A percentile compares a stretch with the other conserved stretches of the same genome.
These are phyloP conservation scores for Neosilurus hyrtlii DNA, from an alignment of 2,797 vertebrate species.

Conservation along the genomic window DNA sequence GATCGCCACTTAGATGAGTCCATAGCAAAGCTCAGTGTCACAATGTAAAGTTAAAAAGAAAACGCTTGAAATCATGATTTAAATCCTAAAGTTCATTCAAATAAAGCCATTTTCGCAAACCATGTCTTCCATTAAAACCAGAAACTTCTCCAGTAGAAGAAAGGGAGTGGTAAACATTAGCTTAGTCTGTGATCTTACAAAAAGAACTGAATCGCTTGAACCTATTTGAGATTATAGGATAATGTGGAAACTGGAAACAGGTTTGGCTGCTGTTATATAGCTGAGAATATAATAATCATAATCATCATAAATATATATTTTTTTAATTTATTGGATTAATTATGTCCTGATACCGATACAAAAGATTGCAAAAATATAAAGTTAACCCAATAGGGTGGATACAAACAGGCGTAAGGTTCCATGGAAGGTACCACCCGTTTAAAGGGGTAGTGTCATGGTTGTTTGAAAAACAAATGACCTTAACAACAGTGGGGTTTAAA, in stretches of 20 bases:
- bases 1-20: too few relatives aligned
- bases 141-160: not conserved
- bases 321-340: too few relatives aligned
- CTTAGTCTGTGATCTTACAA: slow-evolving; percentile 6
- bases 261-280: not conserved
- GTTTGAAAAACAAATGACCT: too few relatives aligned
- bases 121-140: not conserved
- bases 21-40: too few relatives aligned
- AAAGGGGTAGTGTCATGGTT: too few relatives aligned
- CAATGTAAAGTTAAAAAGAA: not conserved
- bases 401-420: too few relatives aligned
- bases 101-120: not conserved
- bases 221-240: not conserved
- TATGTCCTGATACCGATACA: too few relatives aligned
- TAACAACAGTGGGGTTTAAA: too few relatives aligned
- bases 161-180: not conserved
- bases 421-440: too few relatives aligned
- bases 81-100: not conserved
- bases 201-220: not conserved
- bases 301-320: not conserved
- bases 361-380: too few relatives aligned
- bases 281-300: not conserved
- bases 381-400: too few relatives aligned
- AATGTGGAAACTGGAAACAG: not conserved
- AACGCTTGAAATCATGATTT: not conserved